phyloP scores from a whole-genome alignment of 2,797 vertebrate species.

The Chiroxiphia lanceolata region DNA sequence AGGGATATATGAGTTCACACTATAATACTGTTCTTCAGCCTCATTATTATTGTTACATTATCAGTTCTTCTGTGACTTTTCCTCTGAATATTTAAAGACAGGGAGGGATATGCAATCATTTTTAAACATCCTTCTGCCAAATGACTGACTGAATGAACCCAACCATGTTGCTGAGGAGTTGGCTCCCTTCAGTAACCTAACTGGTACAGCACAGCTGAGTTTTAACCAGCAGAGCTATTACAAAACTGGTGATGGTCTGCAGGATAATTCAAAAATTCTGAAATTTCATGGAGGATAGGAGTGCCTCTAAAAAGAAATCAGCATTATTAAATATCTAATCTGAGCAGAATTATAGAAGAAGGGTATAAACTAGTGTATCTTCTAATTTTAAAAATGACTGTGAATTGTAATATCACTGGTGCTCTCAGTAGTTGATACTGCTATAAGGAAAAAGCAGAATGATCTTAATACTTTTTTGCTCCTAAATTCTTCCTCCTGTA shows the following conservation, averaged over 20 bases:
- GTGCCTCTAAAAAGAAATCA: background rate
- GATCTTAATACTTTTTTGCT: background rate
- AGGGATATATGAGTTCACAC: background rate
- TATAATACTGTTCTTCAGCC: constrained; percentile 2
- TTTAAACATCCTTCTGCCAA: background rate
- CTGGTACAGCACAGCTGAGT: background rate
- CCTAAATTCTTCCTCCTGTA: background rate
- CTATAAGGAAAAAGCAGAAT: background rate
- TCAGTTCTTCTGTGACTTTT: background rate
- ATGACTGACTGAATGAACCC: background rate
- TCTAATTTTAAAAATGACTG: background rate
- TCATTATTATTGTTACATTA: constrained; percentile 23
- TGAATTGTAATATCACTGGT: background rate
- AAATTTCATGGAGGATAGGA: background rate
- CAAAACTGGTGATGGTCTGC: background rate
- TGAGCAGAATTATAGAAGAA: background rate
- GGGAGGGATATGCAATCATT: background rate
- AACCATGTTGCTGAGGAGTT: background rate
- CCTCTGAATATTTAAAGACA: constrained; percentile 51
- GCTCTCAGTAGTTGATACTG: background rate
- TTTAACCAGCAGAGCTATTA: background rate
- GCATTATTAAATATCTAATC: background rate
- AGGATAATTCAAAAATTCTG: background rate
- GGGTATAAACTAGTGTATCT: background rate
- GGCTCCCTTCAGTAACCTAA: background rate